Conservation (phyloP, 2,113 vertebrate genomes). For the Typhlomys cinereus region DNA sequence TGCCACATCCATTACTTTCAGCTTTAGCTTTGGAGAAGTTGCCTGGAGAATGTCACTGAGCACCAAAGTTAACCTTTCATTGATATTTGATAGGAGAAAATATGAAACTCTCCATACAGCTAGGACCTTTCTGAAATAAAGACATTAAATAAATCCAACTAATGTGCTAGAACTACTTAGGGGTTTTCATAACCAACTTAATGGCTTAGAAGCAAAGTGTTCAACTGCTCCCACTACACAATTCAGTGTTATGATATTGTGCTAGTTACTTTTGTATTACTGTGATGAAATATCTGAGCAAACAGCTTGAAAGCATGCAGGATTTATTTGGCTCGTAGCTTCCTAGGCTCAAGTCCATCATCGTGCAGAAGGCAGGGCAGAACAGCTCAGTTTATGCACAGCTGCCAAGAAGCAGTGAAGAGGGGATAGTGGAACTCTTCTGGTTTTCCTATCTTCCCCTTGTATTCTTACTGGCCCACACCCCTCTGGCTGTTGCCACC, state of each 20-base stretch:
- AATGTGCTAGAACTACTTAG: constrained; percentile 41
- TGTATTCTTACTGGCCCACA: neutral
- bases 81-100: constrained; percentile 68
- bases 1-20: constrained; percentile 61
- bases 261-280: neutral
- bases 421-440: neutral
- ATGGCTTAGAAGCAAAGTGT: constrained; percentile 15
- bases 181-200: constrained; percentile 36
- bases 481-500: neutral
- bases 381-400: neutral
- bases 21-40: constrained; percentile 54
- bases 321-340: neutral
- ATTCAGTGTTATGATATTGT: neutral
- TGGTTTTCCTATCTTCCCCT: neutral
- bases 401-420: neutral
- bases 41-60: constrained; percentile 74
- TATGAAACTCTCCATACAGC: constrained; percentile 55
- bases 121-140: constrained; percentile 56
- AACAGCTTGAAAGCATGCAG: neutral
- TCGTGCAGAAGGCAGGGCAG: neutral
- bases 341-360: neutral
- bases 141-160: constrained; percentile 58
- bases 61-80: constrained; percentile 68
- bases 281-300: neutral
- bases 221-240: constrained; percentile 18